These are phyloP conservation scores for Oenanthe melanoleuca DNA, from an alignment of 2,113 vertebrate genomes.

Conservation along the genomic window DNA sequence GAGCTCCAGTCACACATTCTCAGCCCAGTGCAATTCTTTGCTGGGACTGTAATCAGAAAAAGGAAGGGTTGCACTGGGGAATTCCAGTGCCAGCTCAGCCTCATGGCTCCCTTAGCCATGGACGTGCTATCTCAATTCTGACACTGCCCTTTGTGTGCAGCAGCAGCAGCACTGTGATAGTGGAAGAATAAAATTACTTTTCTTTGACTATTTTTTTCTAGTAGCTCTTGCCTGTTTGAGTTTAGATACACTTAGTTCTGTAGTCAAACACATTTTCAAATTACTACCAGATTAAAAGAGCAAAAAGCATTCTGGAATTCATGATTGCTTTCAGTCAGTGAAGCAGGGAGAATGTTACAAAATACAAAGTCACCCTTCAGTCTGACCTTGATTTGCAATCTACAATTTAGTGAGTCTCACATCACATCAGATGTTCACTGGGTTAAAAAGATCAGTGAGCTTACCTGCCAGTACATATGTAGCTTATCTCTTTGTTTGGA, in stretches of 20 bases:
- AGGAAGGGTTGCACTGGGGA: neutral
- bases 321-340: neutral
- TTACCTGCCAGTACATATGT: constrained; percentile 48
- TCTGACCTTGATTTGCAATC: constrained; percentile 55
- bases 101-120: neutral
- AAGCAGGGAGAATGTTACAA: neutral
- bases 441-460: constrained; percentile 64
- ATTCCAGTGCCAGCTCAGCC: neutral
- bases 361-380: constrained; percentile 16
- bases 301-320: neutral
- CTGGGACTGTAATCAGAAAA: neutral
- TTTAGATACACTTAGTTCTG: neutral
- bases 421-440: constrained; percentile 47
- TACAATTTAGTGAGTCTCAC: constrained; percentile 40
- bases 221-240: neutral
- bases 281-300: neutral
- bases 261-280: neutral
- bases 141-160: neutral
- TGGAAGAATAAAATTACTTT: neutral
- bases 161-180: neutral
- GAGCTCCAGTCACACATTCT: neutral
- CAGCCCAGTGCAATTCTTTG: neutral
- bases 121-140: neutral
- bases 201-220: neutral
- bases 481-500: constrained; percentile 41